A percentile compares a stretch with the other conserved stretches of the same genome.
These are phyloP conservation scores for Leucopternis melanops DNA, from an alignment of 2,113 vertebrate genomes.

Conservation along the genomic window DNA sequence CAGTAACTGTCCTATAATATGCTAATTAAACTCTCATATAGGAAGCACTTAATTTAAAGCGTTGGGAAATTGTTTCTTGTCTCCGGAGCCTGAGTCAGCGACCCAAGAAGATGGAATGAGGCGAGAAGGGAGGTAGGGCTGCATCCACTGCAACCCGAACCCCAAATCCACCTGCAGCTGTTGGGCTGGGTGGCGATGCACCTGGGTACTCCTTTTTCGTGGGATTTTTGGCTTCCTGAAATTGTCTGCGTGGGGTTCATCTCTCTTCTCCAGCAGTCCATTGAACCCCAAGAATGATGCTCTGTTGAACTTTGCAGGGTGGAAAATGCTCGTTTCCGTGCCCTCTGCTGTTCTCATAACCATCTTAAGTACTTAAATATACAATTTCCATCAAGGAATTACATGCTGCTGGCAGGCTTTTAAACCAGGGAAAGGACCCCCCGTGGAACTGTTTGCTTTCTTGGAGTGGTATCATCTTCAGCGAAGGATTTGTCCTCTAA, in stretches of 20 bases:
- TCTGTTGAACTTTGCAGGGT: neutral
- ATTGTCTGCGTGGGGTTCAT: neutral
- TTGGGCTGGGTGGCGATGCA: rapidly evolving
- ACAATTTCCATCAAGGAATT: slow-evolving; percentile 40
- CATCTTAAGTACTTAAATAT: neutral
- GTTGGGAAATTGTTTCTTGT: neutral
- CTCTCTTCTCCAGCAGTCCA: neutral
- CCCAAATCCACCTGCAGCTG: neutral
- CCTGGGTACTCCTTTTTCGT: neutral
- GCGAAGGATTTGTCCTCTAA: slow-evolving; percentile 9
- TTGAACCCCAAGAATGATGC: rapidly evolving
- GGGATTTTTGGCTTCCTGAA: neutral
- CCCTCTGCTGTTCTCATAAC: neutral
- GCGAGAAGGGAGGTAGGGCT: neutral
- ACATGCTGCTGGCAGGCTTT: neutral
- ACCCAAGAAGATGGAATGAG: neutral
- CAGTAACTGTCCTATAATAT: slow-evolving; percentile 44
- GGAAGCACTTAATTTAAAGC: slow-evolving; percentile 37
- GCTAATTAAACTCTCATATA: slow-evolving; percentile 57
- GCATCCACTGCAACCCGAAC: rapidly evolving
- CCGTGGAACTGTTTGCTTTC: neutral
- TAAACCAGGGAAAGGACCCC: slow-evolving; percentile 23
- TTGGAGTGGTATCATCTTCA: neutral
- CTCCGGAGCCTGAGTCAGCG: neutral
- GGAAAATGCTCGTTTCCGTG: neutral